Base-by-base conservation (phyloP, 2,797 vertebrate species). In the Tolypeutes matacus region DNA sequence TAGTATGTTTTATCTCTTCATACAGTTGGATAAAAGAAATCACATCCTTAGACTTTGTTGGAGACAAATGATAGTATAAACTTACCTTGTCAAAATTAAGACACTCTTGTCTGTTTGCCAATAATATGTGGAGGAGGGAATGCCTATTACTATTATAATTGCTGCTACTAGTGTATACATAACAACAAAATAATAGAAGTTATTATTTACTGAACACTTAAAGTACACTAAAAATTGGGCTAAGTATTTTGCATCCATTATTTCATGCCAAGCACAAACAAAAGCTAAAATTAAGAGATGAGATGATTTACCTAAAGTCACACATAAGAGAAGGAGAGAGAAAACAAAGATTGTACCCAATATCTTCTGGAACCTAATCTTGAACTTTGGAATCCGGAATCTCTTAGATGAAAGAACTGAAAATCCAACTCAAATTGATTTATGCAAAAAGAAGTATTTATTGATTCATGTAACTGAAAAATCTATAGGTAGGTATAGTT, bases 21-120 rank as follows among this genome's bases (percentile, higher is more conserved):
- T 25, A 42, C 5, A 31, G 0, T 31, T 94, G 23, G 56, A 76
- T 56, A 60, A 29, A 94, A 80, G 89, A 82, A 34, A 94, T 64
- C 64, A 53, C 27, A 8, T 72, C 73, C 27, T n/a, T 31, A 14
- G 36, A 13, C 27, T 72, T 70, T 89, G 65, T 60, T 60, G 14
- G 27, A 96, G 17, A 67, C 39, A 89, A 2, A 67, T 53, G 49
- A 81, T 64, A 17, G 11, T 85, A 11, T 73, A 51, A 76, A 81
- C 18, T 72, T 78, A 88, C 39, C 42, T 76, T 77, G 25, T 91
- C 80, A 85, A 39, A 82, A 85, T 93, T 69, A 11, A 46, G 53
- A 29, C 56, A 18, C 4, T 69, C 11, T 60, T 69, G 42, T 88
- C 31, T 64, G 7, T 9, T 53, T 83, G 20, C 12, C 15, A 58